Conservation (phyloP, 2,113 vertebrate genomes). For the Lontra canadensis region DNA sequence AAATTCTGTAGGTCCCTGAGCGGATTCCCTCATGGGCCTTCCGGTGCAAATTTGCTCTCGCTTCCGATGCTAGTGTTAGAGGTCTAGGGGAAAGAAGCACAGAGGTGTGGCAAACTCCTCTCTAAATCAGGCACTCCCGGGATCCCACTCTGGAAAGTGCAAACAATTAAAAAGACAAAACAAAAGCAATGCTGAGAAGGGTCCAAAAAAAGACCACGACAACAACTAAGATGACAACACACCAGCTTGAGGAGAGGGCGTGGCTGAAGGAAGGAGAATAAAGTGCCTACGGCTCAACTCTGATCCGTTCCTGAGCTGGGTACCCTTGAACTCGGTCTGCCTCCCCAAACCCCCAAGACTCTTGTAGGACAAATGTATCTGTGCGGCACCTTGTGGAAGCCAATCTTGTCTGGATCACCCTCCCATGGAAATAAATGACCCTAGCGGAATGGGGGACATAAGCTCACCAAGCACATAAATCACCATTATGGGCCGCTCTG, state of each 20-base stretch:
- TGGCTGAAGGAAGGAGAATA: background rate
- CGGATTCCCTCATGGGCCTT: background rate
- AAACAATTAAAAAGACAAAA: background rate
- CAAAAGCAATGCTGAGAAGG: background rate
- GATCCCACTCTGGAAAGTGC: background rate
- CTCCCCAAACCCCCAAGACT: background rate
- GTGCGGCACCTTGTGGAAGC: slow-evolving; percentile 52
- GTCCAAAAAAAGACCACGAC: background rate
- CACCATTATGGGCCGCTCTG: slow-evolving; percentile 57
- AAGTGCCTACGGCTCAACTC: background rate
- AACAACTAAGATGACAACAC: background rate
- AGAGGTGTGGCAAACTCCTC: background rate
- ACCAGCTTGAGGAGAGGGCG: background rate
- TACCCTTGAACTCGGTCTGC: background rate
- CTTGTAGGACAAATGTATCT: slow-evolving; percentile 44
- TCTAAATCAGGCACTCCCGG: background rate
- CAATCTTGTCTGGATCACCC: slow-evolving; percentile 51
- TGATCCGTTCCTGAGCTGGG: background rate
- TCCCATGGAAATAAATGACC: slow-evolving; percentile 71
- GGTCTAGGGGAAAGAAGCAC: background rate
- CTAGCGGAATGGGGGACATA: slow-evolving; percentile 51
- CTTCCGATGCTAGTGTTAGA: background rate
- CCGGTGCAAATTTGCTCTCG: background rate
- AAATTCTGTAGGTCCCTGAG: background rate
- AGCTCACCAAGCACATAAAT: slow-evolving; percentile 64